Evolutionary conservation across 2,113 vertebrate species (phyloP).

Genomic region (Larimichthys polyactis): DNA sequence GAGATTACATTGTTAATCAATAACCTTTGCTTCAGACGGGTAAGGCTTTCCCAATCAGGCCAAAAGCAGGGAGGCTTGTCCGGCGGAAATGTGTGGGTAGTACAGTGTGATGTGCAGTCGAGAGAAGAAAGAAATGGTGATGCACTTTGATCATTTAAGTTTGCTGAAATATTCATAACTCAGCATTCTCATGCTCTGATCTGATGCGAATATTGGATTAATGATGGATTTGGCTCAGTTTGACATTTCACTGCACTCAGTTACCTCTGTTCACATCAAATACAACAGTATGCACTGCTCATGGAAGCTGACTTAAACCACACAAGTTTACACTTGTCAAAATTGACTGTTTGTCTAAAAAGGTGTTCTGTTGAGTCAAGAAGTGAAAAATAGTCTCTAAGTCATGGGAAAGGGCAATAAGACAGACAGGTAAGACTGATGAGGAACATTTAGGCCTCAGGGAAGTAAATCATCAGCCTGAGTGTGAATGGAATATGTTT

Average conservation of each 20-base stretch:
- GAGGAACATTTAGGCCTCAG: background rate
- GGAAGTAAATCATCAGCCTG: constrained; percentile 68
- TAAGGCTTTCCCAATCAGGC: constrained; percentile 4
- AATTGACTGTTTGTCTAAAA: constrained; percentile 1
- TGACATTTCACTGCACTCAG: background rate
- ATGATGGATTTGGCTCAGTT: background rate
- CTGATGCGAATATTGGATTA: background rate
- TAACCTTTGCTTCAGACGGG: constrained; percentile 41
- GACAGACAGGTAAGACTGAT: constrained; percentile 51
- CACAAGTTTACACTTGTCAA: background rate
- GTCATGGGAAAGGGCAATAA: constrained; percentile 22
- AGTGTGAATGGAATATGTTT: constrained; percentile 25
- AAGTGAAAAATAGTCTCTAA: constrained; percentile 18
- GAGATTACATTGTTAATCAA: constrained; percentile 50
- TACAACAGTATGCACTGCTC: background rate
- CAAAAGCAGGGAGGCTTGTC: background rate
- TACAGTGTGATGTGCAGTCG: background rate
- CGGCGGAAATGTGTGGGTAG: constrained; percentile 41
- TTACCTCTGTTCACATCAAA: background rate
- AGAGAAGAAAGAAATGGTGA: background rate
- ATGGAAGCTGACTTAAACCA: background rate
- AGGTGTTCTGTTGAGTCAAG: background rate
- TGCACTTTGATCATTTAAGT: constrained; percentile 21
- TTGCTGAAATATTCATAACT: constrained; percentile 18
- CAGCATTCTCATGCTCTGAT: background rate